Evolutionary conservation across 2,888 invertebrate genomes (phyloP).

Genomic region (Drosophila eohydei): DNA sequence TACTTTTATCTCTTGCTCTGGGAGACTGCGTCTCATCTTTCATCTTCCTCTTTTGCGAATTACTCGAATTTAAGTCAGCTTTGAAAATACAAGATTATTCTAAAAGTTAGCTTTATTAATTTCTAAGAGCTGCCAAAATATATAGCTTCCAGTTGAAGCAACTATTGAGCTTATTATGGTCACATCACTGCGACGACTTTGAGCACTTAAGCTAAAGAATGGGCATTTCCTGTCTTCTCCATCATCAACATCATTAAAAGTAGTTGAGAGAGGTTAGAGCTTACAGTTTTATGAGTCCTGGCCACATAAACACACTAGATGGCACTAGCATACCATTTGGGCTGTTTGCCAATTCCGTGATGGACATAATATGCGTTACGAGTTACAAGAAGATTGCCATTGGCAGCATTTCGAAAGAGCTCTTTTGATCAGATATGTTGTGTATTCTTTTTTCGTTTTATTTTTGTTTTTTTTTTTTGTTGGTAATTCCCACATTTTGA

Average conservation of each 20-base stretch:
- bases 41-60: background rate
- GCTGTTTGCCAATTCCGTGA: constrained; percentile 63
- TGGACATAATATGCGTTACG: constrained; percentile 48
- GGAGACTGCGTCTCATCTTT: background rate
- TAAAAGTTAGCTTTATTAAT: background rate
- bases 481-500: constrained; percentile 62
- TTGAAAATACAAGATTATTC: background rate
- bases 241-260: constrained; percentile 62
- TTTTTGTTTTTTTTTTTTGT: constrained; percentile 7
- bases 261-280: constrained; percentile 28
- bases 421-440: constrained; percentile 25
- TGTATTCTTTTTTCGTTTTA: constrained; percentile 33
- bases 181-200: constrained; percentile 9
- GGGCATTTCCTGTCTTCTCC: constrained; percentile 63
- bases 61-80: background rate
- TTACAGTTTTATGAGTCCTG: constrained; percentile 69
- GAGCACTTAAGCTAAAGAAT: constrained; percentile 56
- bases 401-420: constrained; percentile 61
- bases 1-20: background rate
- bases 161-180: constrained; percentile 6
- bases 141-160: background rate
- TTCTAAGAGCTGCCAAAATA: background rate
- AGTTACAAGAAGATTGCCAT: constrained; percentile 64
- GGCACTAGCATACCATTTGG: constrained; percentile 46
- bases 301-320: constrained; percentile 48